Evolutionary conservation across 2,888 invertebrate species (phyloP), one percentile per base, ranked within the genome.

Genomic region (Lypha dubia): DNA sequence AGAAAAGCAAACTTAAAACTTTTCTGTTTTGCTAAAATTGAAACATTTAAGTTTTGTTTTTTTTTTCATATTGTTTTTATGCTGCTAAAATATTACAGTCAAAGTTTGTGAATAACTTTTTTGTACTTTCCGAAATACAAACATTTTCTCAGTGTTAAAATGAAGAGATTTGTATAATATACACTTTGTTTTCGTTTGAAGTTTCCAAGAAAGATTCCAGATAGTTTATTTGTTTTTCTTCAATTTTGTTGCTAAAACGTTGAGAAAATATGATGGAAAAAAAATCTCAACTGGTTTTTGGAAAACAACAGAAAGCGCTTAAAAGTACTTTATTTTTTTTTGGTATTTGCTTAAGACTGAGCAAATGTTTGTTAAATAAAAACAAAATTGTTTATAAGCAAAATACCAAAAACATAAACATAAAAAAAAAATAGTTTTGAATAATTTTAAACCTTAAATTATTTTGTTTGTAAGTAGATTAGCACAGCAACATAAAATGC

Each of bases 131-230:
- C 51, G 70, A 53, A 53, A 70, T 22, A 58, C 13, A 58, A 58
- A 62, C 11, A 35, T 28, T 63, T 71, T 70, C n/a, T 8, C 22
- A 41, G 41, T 63, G 44, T 35, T 71, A 53, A 58, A 71, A 71
- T 71, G 35, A 41, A 70, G 35, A 79, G 63, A 79, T 79, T 79
- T 79, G 17, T 53, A 32, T 51, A 71, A 71, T 35, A 63, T 20
- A 63, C n/a, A n/a, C 32, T 65, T 65, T 56, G 15, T 70, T 77
- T 77, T 75, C 56, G 28, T 15, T 13, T 13, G 38, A 49, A 68
- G 38, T 77, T 77, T 20, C 51, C 11, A 1, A 13, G 3, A 56
- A 63, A 53, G 22, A 63, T 71, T 62, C 44, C 62, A 53, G 70
- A 67, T 46, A 53, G 22, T 58, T 58, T 56, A 11, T n/a, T 76